phyloP scores from a whole-genome alignment of 2,797 vertebrate genomes.

The Parotocinclus haroldoi region DNA sequence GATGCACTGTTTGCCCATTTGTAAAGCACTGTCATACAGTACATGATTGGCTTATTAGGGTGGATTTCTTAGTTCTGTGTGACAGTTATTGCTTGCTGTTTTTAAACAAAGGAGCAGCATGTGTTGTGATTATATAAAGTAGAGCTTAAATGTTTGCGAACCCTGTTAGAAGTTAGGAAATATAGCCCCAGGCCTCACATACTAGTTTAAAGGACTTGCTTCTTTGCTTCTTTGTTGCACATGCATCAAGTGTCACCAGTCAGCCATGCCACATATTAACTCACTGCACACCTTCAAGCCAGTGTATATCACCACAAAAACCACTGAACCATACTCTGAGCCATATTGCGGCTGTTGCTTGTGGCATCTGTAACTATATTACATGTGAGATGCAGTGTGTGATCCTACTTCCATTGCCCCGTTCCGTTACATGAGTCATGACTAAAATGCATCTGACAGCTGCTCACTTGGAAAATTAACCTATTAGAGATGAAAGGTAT shows the following conservation, averaged over 20 bases:
- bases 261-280: background rate
- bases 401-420: constrained; percentile 32
- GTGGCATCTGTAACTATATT: constrained; percentile 24
- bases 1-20: no score
- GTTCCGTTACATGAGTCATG: constrained; percentile 45
- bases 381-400: constrained; percentile 25
- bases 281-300: constrained; percentile 10
- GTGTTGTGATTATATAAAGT: no score
- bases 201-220: background rate
- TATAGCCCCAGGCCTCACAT: no score
- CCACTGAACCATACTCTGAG: constrained; percentile 37
- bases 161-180: no score
- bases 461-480: constrained; percentile 67
- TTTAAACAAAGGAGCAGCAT: no score
- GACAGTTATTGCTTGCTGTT: no score
- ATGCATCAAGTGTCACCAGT: constrained; percentile 1
- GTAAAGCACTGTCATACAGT: no score
- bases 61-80: no score
- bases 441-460: constrained; percentile 59
- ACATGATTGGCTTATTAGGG: no score
- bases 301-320: constrained; percentile 16
- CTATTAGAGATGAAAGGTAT: constrained; percentile 49
- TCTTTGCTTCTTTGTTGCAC: constrained; percentile 7
- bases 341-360: constrained; percentile 34
- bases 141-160: no score